Conservation (phyloP, 2,797 vertebrate species). For the Hirundo rustica region DNA sequence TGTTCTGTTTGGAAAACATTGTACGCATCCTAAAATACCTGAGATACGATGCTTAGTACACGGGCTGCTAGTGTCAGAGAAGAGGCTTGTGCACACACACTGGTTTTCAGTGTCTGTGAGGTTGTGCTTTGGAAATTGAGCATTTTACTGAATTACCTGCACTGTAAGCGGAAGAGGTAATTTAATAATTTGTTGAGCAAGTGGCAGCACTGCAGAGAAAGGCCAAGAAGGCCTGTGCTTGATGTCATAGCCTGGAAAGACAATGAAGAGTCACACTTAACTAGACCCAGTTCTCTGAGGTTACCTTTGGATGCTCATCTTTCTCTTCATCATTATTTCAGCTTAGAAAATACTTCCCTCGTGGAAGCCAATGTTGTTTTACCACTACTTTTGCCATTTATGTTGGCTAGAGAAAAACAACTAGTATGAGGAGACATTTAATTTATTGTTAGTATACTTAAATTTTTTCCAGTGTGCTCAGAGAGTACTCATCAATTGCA, state of each 20-base stretch:
- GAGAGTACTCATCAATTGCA: background rate
- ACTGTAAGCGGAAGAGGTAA: background rate
- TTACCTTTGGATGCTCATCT: background rate
- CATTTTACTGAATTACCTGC: background rate
- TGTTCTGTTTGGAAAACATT: background rate
- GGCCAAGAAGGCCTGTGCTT: background rate
- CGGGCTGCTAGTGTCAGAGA: background rate
- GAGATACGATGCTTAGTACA: background rate
- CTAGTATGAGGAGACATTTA: background rate
- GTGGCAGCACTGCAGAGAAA: background rate
- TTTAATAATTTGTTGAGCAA: background rate
- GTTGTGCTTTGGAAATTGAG: background rate
- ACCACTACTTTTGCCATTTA: background rate
- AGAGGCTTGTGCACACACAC: background rate
- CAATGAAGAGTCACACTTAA: fast-evolving
- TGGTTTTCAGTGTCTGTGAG: background rate
- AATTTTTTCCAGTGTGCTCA: background rate
- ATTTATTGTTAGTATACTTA: slow-evolving; percentile 30
- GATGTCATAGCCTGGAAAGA: background rate
- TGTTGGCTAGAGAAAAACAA: background rate
- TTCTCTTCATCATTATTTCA: background rate
- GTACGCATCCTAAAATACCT: background rate
- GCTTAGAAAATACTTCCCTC: background rate
- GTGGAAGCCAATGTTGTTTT: background rate
- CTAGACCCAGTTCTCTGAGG: background rate